Evolutionary conservation across 2,888 invertebrate species (phyloP).

Genomic region (Xylota segnis): DNA sequence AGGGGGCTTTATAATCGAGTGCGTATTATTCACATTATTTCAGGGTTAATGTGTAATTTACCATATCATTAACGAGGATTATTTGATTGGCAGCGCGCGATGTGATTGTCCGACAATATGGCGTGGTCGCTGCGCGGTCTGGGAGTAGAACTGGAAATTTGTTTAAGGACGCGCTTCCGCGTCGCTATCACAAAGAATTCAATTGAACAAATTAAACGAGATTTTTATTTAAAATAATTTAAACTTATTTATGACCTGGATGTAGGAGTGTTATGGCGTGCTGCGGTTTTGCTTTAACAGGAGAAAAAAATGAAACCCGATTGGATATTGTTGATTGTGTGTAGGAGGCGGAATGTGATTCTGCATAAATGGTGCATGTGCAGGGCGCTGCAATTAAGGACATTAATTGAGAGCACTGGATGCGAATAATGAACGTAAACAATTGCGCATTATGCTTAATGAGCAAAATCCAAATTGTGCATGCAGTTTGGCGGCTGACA

Average conservation of each 20-base stretch:
- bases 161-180: background rate
- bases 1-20: slow-evolving; percentile 15
- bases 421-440: slow-evolving; percentile 30
- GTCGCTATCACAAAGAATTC: background rate
- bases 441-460: slow-evolving; percentile 24
- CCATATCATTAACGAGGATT: slow-evolving; percentile 53
- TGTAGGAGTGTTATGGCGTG: background rate
- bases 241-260: background rate
- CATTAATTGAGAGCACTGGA: slow-evolving; percentile 25
- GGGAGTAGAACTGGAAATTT: slow-evolving; percentile 14
- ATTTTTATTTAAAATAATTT: slow-evolving; percentile 22
- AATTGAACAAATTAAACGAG: background rate
- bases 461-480: slow-evolving; percentile 15
- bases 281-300: slow-evolving; percentile 45
- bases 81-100: slow-evolving; percentile 41
- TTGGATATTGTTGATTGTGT: slow-evolving; percentile 21
- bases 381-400: slow-evolving; percentile 24
- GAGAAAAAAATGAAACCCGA: slow-evolving; percentile 29
- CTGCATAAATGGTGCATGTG: background rate
- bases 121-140: background rate
- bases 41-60: slow-evolving; percentile 45
- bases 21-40: slow-evolving; percentile 44
- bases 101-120: slow-evolving; percentile 37
- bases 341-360: background rate
- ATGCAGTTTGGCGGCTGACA: background rate